These are phyloP conservation scores for Spodoptera frugiperda DNA, from an alignment of 1,140 invertebrate genomes.

Conservation along the genomic window DNA sequence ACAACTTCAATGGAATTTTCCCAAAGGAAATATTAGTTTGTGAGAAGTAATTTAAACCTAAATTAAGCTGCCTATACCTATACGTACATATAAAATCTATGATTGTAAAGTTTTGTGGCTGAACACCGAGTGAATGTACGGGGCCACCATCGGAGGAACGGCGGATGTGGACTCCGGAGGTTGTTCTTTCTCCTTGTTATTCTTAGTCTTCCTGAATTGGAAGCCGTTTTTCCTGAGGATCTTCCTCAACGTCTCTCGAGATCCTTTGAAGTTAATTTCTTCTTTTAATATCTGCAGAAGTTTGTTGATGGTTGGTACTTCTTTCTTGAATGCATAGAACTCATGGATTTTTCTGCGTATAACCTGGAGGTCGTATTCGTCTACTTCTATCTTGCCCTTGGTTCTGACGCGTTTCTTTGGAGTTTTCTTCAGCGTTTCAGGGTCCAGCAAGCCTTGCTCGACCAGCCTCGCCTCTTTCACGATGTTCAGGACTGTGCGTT, in stretches of 20 bases:
- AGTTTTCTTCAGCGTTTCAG: constrained; percentile 75
- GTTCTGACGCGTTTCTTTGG: constrained; percentile 79
- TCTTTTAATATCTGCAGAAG: constrained; percentile 78
- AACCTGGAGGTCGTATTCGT: constrained; percentile 80
- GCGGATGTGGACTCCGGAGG: constrained; percentile 67
- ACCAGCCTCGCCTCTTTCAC: constrained; percentile 78
- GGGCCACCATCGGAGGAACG: constrained; percentile 75
- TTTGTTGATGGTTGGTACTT: constrained; percentile 81
- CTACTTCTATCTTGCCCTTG: constrained; percentile 81
- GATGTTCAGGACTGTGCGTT: constrained; percentile 78
- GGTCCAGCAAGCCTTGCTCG: constrained; percentile 79
- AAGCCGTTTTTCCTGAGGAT: constrained; percentile 82
- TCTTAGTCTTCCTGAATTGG: constrained; percentile 80
- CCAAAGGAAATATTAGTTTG: not conserved
- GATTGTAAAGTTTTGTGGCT: constrained; percentile 78
- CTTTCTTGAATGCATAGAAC: constrained; percentile 82
- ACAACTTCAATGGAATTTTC: not conserved
- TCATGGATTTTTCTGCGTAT: constrained; percentile 80
- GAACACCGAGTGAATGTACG: constrained; percentile 80
- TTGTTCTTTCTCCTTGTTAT: constrained; percentile 78
- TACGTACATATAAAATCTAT: constrained; percentile 52
- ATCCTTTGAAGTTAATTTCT: constrained; percentile 82
- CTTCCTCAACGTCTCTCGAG: constrained; percentile 76
- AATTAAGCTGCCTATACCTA: not conserved
- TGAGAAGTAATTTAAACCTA: not conserved